Base-by-base conservation (phyloP, 2,113 vertebrate species). In the Tursiops truncatus region DNA sequence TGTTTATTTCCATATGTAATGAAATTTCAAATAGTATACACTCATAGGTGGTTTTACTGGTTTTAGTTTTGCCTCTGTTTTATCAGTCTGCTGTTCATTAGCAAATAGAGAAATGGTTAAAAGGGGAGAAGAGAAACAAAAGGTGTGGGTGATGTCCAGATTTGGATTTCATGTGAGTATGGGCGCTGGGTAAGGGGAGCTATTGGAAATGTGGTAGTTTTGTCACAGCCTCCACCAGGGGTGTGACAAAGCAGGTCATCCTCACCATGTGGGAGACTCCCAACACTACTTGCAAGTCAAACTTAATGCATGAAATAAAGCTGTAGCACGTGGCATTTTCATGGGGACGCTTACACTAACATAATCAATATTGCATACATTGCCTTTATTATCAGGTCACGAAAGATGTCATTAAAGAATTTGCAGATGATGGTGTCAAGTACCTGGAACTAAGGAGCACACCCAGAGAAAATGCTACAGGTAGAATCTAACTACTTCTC, bases 361-460 rank as follows among this genome's bases (percentile, higher is more conserved):
- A 63, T 82, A 58, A 81, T 62, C 86, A 93, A 14, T 93, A 77
- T 89, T 87, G 28, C 91, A 17, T 84, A 36, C 31, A 2, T 94
- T 56, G 0, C 73, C 85, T 70, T 96, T 94, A 96, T 97, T 89
- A 85, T 95, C 97, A 99, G 99, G 99, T 99, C 98, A 99, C 99
- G 50, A 99, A 99, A 98, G 99, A 99, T 98, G 99, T 99, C 80
- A 99, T 99, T 98, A 99, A 98, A 95, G 99, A 99, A 97, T 99
- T 99, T 99, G 99, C 99, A 77, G 98, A 98, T 58, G 99, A 99
- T 97, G 99, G 99, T 73, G 99, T 99, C 71, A 99, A 99, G 97
- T 99, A 99, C 96, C 98, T 99, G 97, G 99, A 99, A 96, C 95
- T 99, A 73, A 99, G 99, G 96, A 99, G 99, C 98, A 99, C 99